phyloP scores from a whole-genome alignment of 2,888 invertebrate genomes.

The Caenorhabditis afra region DNA sequence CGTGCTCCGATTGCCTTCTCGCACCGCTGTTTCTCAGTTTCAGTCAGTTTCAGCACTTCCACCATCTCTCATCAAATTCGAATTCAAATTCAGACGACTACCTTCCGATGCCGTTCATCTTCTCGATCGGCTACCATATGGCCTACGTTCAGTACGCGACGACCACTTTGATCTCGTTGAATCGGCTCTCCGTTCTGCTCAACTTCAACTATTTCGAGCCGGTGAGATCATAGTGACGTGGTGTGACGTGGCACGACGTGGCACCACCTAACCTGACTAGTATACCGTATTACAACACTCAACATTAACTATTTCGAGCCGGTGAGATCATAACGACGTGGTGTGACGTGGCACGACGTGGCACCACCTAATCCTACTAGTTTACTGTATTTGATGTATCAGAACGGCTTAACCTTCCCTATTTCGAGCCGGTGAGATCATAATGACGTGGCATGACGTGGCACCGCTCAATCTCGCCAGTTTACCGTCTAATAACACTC shows the following conservation, averaged over 20 bases:
- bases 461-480: not conserved
- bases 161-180: slow-evolving; percentile 27
- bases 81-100: slow-evolving; percentile 19
- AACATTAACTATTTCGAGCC: slow-evolving; percentile 28
- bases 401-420: slow-evolving; percentile 12
- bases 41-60: not conserved
- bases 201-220: slow-evolving; percentile 29
- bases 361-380: not conserved
- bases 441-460: not conserved
- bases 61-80: no score
- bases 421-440: slow-evolving; percentile 24
- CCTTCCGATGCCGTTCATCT: slow-evolving; percentile 34
- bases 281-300: no score
- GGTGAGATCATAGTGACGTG: not conserved
- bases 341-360: not conserved
- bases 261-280: not conserved
- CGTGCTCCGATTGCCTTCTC: slow-evolving; percentile 15
- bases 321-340: not conserved
- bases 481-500: no score
- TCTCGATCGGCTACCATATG: slow-evolving; percentile 26
- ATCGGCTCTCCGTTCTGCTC: slow-evolving; percentile 31
- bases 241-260: not conserved
- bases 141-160: slow-evolving; percentile 31
- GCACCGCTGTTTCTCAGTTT: not conserved
- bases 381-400: no score